These are phyloP conservation scores for Meriones psammophilus DNA, from an alignment of 2,797 vertebrate species.

Conservation along the genomic window DNA sequence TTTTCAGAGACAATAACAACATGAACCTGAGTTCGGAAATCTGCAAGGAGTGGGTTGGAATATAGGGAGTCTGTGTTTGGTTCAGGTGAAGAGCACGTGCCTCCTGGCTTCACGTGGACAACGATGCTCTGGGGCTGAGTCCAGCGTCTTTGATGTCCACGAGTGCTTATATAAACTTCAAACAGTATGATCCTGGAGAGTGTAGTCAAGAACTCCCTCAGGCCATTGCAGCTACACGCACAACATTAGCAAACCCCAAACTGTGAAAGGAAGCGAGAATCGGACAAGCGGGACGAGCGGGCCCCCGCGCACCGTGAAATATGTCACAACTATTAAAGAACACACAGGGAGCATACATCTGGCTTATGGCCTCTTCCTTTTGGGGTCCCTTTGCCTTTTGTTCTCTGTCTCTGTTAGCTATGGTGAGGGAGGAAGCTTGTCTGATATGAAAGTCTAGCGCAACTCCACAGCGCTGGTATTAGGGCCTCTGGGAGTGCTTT, in stretches of 20 bases:
- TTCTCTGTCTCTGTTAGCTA: neutral
- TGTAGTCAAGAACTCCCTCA: neutral
- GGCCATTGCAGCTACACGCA: neutral
- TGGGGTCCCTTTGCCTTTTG: neutral
- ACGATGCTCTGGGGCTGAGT: neutral
- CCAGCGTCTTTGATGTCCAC: neutral
- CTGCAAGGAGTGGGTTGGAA: neutral
- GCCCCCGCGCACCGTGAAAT: neutral
- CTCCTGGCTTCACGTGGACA: neutral
- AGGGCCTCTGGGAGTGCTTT: neutral
- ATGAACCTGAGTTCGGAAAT: neutral
- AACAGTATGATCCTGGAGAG: neutral
- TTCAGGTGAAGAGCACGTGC: neutral
- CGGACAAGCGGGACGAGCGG: neutral
- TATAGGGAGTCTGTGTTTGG: neutral
- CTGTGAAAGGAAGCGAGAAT: neutral
- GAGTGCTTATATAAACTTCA: neutral
- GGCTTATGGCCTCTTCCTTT: neutral
- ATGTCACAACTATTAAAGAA: neutral
- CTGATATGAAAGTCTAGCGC: neutral
- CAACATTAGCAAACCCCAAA: neutral
- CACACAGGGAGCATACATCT: fast-evolving
- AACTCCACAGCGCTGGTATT: neutral
- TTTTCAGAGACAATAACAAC: neutral
- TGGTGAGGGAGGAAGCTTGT: neutral